These are phyloP conservation scores for Mythimna ferrago DNA, from an alignment of 2,888 invertebrate genomes.

Conservation along the genomic window DNA sequence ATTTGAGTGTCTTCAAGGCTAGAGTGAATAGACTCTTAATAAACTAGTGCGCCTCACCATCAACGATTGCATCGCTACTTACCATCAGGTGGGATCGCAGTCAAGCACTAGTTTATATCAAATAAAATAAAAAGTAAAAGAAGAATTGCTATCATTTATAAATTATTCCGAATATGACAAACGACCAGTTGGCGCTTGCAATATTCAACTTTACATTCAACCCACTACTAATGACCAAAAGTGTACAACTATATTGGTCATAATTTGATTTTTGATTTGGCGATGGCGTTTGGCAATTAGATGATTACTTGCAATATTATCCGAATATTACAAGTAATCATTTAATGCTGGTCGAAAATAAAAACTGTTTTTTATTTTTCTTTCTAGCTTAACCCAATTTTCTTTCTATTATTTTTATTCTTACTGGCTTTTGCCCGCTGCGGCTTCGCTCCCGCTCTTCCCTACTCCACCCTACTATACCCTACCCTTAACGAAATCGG, in stretches of 20 bases:
- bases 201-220: not conserved
- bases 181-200: not conserved
- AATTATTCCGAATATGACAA: not conserved
- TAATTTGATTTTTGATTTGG: not conserved
- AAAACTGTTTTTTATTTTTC: no score
- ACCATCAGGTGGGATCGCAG: no score
- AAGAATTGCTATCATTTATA: not conserved
- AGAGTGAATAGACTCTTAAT: no score
- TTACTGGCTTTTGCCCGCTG: no score
- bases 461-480: no score
- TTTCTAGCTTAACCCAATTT: not conserved
- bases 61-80: no score
- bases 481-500: no score
- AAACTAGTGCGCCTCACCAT: no score
- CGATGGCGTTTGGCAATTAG: not conserved
- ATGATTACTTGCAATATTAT: not conserved
- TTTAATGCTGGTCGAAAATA: not conserved
- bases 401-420: not conserved
- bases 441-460: no score
- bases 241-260: not conserved
- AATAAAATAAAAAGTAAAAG: not conserved
- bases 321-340: not conserved
- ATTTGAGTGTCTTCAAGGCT: no score
- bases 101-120: no score
- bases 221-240: not conserved